Conservation (phyloP, 2,113 vertebrate genomes). For the Onychorhynchus coronatus region DNA sequence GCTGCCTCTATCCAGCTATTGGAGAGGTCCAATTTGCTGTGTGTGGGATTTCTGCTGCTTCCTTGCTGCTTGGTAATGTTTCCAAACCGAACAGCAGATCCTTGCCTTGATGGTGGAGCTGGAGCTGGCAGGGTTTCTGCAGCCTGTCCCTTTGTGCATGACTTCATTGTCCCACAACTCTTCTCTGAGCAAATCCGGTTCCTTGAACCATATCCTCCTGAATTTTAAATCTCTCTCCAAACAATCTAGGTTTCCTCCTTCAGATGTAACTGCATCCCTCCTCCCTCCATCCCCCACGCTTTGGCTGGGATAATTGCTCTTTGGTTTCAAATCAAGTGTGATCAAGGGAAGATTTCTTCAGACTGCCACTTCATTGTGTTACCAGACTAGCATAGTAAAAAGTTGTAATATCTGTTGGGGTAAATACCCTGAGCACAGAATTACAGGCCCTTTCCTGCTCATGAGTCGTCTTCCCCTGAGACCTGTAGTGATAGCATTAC, state of each 20-base stretch:
- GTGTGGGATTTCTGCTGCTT: conserved; percentile 17
- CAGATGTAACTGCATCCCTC: background rate
- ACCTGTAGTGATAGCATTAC: background rate
- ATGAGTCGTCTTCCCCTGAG: conserved; percentile 10
- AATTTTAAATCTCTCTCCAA: background rate
- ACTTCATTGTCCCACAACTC: background rate
- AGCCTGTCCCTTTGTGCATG: background rate
- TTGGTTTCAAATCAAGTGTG: background rate
- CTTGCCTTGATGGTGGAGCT: background rate
- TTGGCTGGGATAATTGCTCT: background rate
- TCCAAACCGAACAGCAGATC: fast-evolving
- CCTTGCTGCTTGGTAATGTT: background rate
- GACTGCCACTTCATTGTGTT: background rate
- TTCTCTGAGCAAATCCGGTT: background rate
- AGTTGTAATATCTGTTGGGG: background rate
- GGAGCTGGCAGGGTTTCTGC: background rate
- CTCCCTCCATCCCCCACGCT: background rate
- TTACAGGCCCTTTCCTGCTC: conserved; percentile 5
- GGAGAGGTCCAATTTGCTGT: background rate
- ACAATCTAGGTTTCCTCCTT: background rate
- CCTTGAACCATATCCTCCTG: background rate
- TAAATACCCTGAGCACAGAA: background rate
- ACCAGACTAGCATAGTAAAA: background rate
- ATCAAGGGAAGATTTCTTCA: background rate
- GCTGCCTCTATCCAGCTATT: background rate